phyloP scores from a whole-genome alignment of 2,888 invertebrate genomes.

The Brenthis ino region DNA sequence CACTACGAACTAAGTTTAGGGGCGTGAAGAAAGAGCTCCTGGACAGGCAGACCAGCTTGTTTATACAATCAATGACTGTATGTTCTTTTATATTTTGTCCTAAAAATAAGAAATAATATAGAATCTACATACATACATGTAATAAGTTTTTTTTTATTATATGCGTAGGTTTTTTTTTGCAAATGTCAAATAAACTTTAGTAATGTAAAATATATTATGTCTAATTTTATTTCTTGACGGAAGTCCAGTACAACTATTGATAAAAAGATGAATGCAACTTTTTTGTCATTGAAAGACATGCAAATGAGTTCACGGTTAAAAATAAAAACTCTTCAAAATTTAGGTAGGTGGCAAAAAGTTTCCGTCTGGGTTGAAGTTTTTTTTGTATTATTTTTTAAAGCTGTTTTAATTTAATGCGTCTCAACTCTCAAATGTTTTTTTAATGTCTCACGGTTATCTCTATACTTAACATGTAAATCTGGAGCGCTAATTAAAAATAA shows the following conservation, averaged over 20 bases:
- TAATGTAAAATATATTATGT: not conserved
- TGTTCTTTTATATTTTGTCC: conserved; percentile 61
- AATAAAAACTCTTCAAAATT: conserved; percentile 43
- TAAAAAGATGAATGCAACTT: conserved; percentile 20
- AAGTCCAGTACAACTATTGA: conserved; percentile 18
- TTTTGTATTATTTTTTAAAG: not conserved
- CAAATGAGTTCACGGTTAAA: conserved; percentile 45
- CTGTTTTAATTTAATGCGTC: not conserved
- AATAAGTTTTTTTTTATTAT: not conserved
- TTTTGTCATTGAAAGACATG: conserved; percentile 35
- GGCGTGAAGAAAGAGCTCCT: conserved; percentile 90
- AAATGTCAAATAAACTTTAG: not conserved
- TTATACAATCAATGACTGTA: conserved; percentile 92
- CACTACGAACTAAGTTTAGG: conserved; percentile 86
- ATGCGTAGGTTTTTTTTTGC: not conserved
- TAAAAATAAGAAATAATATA: not conserved
- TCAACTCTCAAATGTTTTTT: not conserved
- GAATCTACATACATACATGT: not conserved
- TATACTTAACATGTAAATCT: not conserved
- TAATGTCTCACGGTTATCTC: not conserved
- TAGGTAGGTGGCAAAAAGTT: conserved; percentile 35
- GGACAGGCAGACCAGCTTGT: conserved; percentile 87
- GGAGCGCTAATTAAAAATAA: conserved; percentile 45
- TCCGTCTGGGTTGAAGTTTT: conserved; percentile 21
- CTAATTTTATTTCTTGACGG: conserved; percentile 3